Percentiles rank a stretch among this genome's conserved stretches.
phyloP scores from a whole-genome alignment of 2,113 vertebrate genomes.

The Prionailurus viverrinus region DNA sequence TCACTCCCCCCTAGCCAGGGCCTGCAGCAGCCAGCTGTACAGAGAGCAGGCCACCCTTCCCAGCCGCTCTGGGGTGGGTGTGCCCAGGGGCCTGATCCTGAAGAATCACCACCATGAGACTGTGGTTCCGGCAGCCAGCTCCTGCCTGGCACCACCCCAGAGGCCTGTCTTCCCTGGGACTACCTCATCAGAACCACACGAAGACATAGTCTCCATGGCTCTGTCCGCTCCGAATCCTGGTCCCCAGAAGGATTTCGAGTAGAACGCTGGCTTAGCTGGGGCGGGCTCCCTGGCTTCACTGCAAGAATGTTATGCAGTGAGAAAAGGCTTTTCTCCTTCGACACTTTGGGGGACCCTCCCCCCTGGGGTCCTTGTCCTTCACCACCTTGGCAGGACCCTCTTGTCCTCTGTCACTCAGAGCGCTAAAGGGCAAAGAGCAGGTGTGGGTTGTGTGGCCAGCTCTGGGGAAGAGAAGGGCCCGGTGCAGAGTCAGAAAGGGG shows the following conservation, averaged over 20 bases:
- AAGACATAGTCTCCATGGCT: neutral
- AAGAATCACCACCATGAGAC: neutral
- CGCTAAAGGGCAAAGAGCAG: neutral
- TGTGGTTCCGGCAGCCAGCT: neutral
- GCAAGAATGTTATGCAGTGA: neutral
- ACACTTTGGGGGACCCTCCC: neutral
- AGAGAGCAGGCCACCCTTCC: neutral
- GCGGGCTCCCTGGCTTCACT: neutral
- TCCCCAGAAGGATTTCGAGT: neutral
- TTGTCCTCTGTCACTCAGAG: neutral
- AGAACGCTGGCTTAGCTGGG: neutral
- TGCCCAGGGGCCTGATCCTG: neutral
- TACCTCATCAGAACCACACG: neutral
- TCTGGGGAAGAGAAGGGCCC: neutral
- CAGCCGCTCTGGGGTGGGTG: neutral
- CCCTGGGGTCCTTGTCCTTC: neutral
- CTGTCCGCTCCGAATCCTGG: neutral
- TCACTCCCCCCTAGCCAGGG: neutral
- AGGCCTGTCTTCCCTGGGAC: slow-evolving; percentile 23
- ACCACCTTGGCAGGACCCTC: neutral
- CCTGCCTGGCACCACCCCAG: neutral
- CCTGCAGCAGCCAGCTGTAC: neutral
- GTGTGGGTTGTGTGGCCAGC: neutral
- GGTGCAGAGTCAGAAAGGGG: neutral
- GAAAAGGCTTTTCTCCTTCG: neutral